A percentile compares a stretch with the other conserved stretches of the same genome.
Evolutionary conservation across 2,888 invertebrate species (phyloP).

Genomic region (Panzeria rudis): DNA sequence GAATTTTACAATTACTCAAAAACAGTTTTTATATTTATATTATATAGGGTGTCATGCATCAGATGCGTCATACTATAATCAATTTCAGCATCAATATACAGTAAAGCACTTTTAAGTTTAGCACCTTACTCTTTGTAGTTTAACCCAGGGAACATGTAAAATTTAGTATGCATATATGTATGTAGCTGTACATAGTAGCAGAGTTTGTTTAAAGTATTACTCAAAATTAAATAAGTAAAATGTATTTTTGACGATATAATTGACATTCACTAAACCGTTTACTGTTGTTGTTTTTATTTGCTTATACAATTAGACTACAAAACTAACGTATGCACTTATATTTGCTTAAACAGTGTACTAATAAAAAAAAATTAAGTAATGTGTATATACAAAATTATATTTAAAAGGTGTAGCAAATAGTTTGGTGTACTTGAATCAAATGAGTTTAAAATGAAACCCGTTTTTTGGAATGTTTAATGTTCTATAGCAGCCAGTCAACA

Average conservation of each 20-base stretch:
- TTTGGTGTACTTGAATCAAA: constrained; percentile 66
- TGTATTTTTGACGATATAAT: constrained; percentile 47
- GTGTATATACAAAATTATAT: constrained; percentile 17
- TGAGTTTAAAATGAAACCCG: constrained; percentile 53
- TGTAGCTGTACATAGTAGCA: background rate
- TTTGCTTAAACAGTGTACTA: constrained; percentile 15
- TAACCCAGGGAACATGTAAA: background rate
- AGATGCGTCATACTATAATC: constrained; percentile 14
- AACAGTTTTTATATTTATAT: background rate
- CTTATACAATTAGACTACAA: constrained; percentile 40
- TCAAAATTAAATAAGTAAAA: background rate
- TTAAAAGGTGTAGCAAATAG: constrained; percentile 64
- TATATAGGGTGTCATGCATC: constrained; percentile 50
- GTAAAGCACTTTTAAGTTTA: constrained; percentile 19
- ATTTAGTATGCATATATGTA: background rate
- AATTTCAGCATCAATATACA: constrained; percentile 31
- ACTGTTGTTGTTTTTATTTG: constrained; percentile 24
- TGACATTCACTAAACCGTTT: constrained; percentile 39
- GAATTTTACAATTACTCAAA: constrained; percentile 34
- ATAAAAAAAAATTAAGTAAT: constrained; percentile 21
- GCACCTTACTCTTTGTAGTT: background rate
- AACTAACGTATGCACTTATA: constrained; percentile 4
- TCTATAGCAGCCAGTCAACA: constrained; percentile 39
- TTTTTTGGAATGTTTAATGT: constrained; percentile 64
- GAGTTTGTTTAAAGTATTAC: constrained; percentile 28